Base-by-base conservation (phyloP, 2,113 vertebrate species). In the Pagrus major region DNA sequence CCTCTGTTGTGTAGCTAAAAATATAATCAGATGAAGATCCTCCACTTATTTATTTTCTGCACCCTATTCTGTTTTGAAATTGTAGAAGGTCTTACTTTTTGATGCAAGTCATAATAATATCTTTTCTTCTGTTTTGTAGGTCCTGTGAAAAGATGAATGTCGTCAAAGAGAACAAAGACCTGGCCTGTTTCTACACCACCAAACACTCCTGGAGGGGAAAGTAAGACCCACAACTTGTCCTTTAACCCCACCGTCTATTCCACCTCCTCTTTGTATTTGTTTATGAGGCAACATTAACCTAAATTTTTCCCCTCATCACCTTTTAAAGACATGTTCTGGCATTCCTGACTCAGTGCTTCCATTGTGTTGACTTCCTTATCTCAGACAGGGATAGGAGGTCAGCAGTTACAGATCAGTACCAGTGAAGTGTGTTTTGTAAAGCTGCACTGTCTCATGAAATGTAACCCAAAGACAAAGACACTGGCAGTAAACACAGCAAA, bases 151-250 rank as follows among this genome's bases (percentile, higher is more conserved):
- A 97, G 96, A 99, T 99, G 98, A 99, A 99, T 90, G 93, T 99
- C 94, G 94, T 99, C 93, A 97, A 97, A 92, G 98, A 99, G 86
- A 99, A 99, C 95, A 97, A 96, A 94, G 98, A 99, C 95, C 93
- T 99, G 95, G 98, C 98, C 93, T 99, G 98, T 95, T 99, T 98
- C 95, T 99, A 98, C 84, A 99, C 98, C 86, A 99, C 98, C 93
- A 99, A 99, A 91, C 98, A 99, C 96, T 99, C 98, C 81, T 99
- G 98, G 98, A 98, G 98, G 85, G 98, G 98, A 85, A 99, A 97
- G 98, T 99, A 96, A 97, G 97, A 95, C 71, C 9, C 76, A 9
- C 33, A 29, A 23, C 10, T 21, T 72, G 14, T 56, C 6, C 41
- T 27, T 23, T 44, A 64, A 9, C 23, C 7, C 9, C 18, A 20